Percentiles rank a stretch among this genome's conserved stretches.
Conservation (phyloP, 1,140 invertebrate species). For the Teleopsis dalmanni region DNA sequence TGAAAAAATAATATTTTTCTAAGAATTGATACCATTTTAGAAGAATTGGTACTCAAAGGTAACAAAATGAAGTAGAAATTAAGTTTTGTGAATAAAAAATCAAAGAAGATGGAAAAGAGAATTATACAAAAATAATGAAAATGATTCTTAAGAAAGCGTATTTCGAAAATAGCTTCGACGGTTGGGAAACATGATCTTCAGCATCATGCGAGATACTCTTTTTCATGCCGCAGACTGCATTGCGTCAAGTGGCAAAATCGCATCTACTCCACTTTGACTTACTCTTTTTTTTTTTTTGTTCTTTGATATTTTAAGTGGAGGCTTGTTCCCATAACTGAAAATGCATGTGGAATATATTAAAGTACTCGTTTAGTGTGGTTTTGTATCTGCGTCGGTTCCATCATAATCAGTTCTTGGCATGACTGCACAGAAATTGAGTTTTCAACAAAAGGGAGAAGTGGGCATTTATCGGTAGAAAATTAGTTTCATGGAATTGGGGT, state of each 20-base stretch:
- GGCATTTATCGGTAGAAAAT: slow-evolving; percentile 7
- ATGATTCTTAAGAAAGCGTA: too few species aligned
- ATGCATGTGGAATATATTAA: not conserved
- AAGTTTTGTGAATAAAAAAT: too few species aligned
- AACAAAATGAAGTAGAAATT: not conserved
- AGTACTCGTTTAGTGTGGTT: too few species aligned
- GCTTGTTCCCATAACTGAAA: not conserved
- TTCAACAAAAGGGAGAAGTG: too few species aligned
- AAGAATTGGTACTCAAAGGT: not conserved
- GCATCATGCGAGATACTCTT: not conserved
- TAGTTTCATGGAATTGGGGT: slow-evolving; percentile 8
- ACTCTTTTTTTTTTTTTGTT: not conserved
- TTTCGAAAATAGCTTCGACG: too few species aligned
- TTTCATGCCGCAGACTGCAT: slow-evolving; percentile 3
- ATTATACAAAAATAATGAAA: too few species aligned
- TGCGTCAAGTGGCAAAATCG: slow-evolving; percentile 11
- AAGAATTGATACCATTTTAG: slow-evolving; percentile 9
- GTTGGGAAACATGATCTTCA: not conserved
- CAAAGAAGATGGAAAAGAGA: too few species aligned
- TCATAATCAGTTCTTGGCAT: too few species aligned
- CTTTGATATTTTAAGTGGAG: too few species aligned
- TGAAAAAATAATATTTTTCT: slow-evolving; percentile 5
- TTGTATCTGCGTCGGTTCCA: too few species aligned
- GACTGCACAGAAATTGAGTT: slow-evolving; percentile 7
- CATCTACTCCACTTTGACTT: too few species aligned